Percentiles rank a stretch among this genome's conserved stretches.
phyloP scores from a whole-genome alignment of 2,797 vertebrate species.

The Hirundo rustica region DNA sequence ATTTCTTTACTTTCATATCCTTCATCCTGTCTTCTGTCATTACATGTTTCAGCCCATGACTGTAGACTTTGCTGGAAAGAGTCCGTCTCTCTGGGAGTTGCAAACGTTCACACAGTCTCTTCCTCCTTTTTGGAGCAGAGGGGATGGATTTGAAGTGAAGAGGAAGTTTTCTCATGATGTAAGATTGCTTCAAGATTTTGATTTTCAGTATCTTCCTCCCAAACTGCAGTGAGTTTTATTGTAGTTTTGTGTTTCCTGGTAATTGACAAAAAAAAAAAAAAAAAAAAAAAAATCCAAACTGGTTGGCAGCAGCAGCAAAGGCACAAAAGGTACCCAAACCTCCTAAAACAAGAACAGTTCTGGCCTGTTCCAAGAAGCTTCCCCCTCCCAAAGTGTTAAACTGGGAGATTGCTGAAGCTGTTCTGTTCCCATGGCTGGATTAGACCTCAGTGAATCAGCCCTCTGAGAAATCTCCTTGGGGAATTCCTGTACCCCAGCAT shows the following conservation, averaged over 20 bases:
- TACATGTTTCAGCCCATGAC: background rate
- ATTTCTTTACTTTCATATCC: background rate
- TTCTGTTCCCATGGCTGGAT: conserved; percentile 11
- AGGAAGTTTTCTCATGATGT: background rate
- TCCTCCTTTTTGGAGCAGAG: background rate
- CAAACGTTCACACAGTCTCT: background rate
- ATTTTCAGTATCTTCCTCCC: background rate
- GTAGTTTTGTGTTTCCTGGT: conserved; percentile 1
- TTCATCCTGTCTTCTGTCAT: background rate
- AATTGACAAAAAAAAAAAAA: background rate
- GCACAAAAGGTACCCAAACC: background rate
- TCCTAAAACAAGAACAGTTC: background rate
- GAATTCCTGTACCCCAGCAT: conserved; percentile 4
- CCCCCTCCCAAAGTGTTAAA: background rate
- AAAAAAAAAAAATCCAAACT: background rate
- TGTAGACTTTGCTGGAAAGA: background rate
- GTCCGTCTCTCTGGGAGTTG: background rate
- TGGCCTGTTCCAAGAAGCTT: background rate
- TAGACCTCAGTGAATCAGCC: conserved; percentile 28
- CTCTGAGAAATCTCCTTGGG: conserved; percentile 1
- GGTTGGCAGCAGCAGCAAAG: background rate
- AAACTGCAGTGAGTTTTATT: background rate
- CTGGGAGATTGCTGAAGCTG: background rate
- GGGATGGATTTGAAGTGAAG: background rate
- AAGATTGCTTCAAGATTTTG: background rate